A percentile compares a stretch with the other conserved stretches of the same genome.
These are phyloP conservation scores for Gadus macrocephalus DNA, from an alignment of 2,113 vertebrate species.

Conservation along the genomic window DNA sequence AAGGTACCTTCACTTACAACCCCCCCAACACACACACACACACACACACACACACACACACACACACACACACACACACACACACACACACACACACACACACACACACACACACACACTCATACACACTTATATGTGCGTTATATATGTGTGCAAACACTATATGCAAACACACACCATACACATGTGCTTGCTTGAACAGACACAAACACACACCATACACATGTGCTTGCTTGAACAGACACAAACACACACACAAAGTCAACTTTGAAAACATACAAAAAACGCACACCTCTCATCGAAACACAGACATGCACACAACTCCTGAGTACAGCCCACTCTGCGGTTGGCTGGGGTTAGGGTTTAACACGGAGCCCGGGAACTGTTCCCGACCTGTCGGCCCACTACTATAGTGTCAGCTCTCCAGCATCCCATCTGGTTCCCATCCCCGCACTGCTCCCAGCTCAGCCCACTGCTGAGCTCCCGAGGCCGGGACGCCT, in stretches of 20 bases:
- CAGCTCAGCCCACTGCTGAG: conserved; percentile 27
- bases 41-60: not conserved
- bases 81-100: not conserved
- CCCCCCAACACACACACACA: conserved; percentile 1
- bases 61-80: conserved; percentile 7
- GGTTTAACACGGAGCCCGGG: conserved; percentile 41
- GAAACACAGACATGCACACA: too few relatives aligned
- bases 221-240: not conserved
- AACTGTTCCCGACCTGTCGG: not conserved
- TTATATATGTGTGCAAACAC: not conserved
- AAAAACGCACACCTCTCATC: too few relatives aligned
- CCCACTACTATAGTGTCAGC: too few relatives aligned
- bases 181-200: not conserved
- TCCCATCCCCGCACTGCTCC: conserved; percentile 34
- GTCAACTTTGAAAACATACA: too few relatives aligned
- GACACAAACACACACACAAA: conserved; percentile 23
- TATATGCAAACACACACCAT: not conserved
- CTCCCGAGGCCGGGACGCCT: too few relatives aligned
- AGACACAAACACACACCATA: conserved; percentile 25
- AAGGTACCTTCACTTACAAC: conserved; percentile 70
- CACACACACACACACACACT: conserved; percentile 3
- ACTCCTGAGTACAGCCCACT: not conserved
- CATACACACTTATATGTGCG: not conserved
- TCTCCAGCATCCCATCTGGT: conserved; percentile 49
- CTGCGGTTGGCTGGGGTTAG: conserved; percentile 41